A percentile compares a stretch with the other conserved stretches of the same genome.
Evolutionary conservation across 2,113 vertebrate species (phyloP).

Genomic region (Etheostoma cragini): DNA sequence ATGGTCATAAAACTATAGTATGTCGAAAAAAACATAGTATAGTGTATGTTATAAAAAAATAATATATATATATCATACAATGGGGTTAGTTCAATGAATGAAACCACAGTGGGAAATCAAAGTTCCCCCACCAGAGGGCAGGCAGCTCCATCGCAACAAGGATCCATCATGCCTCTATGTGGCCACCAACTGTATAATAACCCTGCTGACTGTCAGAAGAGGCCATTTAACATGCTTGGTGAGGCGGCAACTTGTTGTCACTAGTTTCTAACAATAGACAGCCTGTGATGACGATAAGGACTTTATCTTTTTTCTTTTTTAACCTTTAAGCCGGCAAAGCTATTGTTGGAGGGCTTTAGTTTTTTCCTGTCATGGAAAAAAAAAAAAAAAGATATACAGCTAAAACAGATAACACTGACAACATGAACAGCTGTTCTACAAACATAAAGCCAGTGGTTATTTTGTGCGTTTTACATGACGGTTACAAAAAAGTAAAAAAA

Average conservation of each 20-base stretch:
- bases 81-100: constrained; percentile 1
- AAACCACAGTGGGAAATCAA: not conserved
- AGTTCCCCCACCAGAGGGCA: constrained; percentile 61
- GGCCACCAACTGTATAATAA: not conserved
- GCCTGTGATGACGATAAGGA: constrained; percentile 21
- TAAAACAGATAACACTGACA: constrained; percentile 4
- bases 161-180: not conserved
- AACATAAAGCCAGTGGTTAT: not conserved
- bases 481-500: not conserved
- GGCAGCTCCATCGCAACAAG: not conserved
- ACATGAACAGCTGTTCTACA: not conserved
- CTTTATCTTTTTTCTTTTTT: constrained; percentile 2
- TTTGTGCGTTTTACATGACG: not conserved
- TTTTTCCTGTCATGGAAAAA: constrained; percentile 52
- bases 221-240: constrained; percentile 6
- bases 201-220: not conserved
- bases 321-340: constrained; percentile 5
- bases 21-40: too few species aligned
- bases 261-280: constrained; percentile 48
- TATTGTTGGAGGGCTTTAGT: constrained; percentile 50
- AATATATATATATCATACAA: too few species aligned
- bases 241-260: constrained; percentile 37
- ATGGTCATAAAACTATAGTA: too few species aligned
- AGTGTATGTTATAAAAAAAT: too few species aligned
- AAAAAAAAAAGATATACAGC: constrained; percentile 10